A percentile compares a stretch with the other conserved stretches of the same genome.
Evolutionary conservation across 2,113 vertebrate species (phyloP).

Genomic region (Gallinago paraguaiae): DNA sequence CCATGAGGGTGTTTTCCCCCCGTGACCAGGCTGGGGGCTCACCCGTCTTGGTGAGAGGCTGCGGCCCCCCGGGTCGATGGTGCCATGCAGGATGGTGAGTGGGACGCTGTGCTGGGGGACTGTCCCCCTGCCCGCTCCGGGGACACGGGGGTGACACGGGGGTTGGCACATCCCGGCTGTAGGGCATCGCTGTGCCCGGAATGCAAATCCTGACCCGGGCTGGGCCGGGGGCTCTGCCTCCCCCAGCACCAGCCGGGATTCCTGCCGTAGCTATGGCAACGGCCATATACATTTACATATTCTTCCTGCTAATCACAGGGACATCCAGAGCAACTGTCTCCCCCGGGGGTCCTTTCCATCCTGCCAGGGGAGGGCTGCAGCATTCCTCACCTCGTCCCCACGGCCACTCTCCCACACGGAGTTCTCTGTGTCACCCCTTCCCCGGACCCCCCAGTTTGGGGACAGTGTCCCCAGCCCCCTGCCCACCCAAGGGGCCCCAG

Average conservation of each 20-base stretch:
- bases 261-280: constrained; percentile 66
- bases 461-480: neutral
- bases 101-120: neutral
- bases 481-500: neutral
- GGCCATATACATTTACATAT: constrained; percentile 6
- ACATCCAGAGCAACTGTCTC: neutral
- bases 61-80: neutral
- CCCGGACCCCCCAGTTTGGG: neutral
- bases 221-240: constrained; percentile 39
- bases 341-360: rapidly evolving
- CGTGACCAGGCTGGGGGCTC: neutral
- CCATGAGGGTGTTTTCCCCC: neutral
- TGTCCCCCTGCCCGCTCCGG: neutral
- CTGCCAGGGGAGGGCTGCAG: neutral
- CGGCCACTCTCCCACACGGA: rapidly evolving
- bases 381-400: rapidly evolving
- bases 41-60: neutral
- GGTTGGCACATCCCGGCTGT: rapidly evolving
- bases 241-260: neutral
- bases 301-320: constrained; percentile 57
- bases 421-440: too few species aligned
- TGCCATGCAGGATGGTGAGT: neutral
- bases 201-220: constrained; percentile 20
- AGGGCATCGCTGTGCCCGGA: rapidly evolving
- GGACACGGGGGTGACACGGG: rapidly evolving